Conservation (phyloP, 2,113 vertebrate species). For the Tragelaphus buxtoni region DNA sequence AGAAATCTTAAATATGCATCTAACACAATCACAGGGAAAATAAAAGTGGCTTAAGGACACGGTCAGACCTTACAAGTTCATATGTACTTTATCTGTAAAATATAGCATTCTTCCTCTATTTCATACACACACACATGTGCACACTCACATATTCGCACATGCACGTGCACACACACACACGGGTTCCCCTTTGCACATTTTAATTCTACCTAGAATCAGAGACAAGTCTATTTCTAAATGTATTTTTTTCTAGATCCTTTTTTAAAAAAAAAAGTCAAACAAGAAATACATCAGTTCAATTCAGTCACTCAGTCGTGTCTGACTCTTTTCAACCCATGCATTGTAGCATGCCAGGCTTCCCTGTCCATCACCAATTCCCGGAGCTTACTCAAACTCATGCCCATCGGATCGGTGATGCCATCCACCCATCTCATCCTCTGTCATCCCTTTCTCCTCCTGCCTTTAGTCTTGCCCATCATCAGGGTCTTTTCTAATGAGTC, state of each 20-base stretch:
- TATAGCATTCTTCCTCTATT: background rate
- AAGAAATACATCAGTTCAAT: background rate
- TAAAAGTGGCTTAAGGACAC: background rate
- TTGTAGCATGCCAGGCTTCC: background rate
- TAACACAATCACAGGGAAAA: background rate
- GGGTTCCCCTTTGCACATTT: background rate
- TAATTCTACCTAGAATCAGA: background rate
- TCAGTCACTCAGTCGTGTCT: background rate
- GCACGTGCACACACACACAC: fast-evolving
- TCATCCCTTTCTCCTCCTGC: background rate
- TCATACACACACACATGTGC: background rate
- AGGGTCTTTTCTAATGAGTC: background rate
- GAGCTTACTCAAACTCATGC: background rate
- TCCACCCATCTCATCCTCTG: background rate
- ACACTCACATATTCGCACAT: background rate
- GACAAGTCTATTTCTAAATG: background rate
- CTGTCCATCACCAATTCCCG: background rate
- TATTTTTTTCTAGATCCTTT: background rate
- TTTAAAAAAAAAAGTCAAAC: background rate
- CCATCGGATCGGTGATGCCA: background rate
- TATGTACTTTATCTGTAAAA: background rate
- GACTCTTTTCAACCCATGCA: background rate
- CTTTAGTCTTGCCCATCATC: background rate
- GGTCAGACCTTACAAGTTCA: background rate
- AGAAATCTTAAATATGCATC: background rate